Conservation (phyloP, 1,140 invertebrate genomes). For the Octopus bimaculoides region DNA sequence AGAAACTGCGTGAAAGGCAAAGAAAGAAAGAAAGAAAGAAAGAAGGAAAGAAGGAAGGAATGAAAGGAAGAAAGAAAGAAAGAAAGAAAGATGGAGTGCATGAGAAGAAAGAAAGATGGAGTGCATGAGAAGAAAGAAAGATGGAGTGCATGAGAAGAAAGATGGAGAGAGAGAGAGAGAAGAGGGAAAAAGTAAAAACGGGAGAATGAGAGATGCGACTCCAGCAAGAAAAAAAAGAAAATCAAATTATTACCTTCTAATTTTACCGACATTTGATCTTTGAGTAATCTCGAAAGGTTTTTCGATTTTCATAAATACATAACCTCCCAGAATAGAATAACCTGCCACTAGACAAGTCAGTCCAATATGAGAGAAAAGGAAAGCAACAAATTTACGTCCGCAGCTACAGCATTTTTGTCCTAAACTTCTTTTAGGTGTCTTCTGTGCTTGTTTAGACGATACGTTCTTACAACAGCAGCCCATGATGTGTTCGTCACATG, state of each 20-base stretch:
- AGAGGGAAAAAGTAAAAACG: constrained; percentile 7
- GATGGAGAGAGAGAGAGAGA: constrained; percentile 1
- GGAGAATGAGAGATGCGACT: constrained; percentile 11
- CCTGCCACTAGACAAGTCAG: constrained; percentile 90
- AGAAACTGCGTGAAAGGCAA: constrained; percentile 16
- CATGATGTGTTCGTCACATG: too few species aligned
- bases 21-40: constrained; percentile 19
- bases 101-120: constrained; percentile 7
- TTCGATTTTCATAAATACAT: constrained; percentile 86
- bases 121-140: not conserved
- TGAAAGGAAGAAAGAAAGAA: constrained; percentile 13
- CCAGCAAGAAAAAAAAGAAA: not conserved
- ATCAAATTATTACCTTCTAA: constrained; percentile 7
- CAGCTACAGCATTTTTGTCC: constrained; percentile 37
- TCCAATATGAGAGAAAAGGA: constrained; percentile 76
- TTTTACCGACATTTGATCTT: constrained; percentile 13
- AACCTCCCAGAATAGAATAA: constrained; percentile 91
- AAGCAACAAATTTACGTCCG: constrained; percentile 55
- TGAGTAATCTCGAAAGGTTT: constrained; percentile 29
- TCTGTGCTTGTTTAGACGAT: not conserved
- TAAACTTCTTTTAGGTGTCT: not conserved
- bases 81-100: not conserved
- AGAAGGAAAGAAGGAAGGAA: constrained; percentile 23
- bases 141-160: not conserved
- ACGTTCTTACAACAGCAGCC: not conserved